A percentile compares a stretch with the other conserved stretches of the same genome.
phyloP scores from a whole-genome alignment of 2,797 vertebrate species.

The Paramormyrops hopkinsi region DNA sequence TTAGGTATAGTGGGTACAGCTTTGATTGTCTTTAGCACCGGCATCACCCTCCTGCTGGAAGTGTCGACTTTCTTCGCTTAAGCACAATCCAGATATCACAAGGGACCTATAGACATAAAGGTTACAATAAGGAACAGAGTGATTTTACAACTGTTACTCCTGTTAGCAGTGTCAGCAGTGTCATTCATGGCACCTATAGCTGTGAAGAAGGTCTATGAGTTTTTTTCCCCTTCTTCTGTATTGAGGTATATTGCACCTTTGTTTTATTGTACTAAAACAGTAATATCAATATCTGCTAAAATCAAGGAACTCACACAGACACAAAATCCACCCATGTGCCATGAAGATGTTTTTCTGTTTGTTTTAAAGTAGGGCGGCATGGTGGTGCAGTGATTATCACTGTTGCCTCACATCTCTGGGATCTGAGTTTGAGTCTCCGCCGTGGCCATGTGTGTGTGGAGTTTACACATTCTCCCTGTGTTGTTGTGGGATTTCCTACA shows the following conservation, averaged over 20 bases:
- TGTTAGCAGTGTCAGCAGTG: background rate
- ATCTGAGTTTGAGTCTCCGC: background rate
- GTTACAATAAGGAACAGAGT: background rate
- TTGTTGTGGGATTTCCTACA: background rate
- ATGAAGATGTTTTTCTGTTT: background rate
- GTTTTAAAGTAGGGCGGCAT: background rate
- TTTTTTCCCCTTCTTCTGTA: background rate
- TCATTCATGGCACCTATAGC: background rate
- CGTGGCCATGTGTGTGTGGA: background rate
- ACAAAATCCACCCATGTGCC: background rate
- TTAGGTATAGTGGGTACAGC: constrained; percentile 16
- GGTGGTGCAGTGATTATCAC: background rate
- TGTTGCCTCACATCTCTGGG: background rate
- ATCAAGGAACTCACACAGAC: background rate
- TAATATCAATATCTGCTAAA: background rate
- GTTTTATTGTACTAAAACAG: background rate
- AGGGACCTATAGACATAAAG: background rate
- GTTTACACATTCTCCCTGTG: background rate
- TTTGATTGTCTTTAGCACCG: background rate
- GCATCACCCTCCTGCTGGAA: background rate
- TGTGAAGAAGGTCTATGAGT: background rate
- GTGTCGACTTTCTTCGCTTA: background rate
- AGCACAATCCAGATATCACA: background rate
- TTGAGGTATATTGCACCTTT: background rate
- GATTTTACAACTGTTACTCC: background rate